Percentiles rank a stretch among this genome's conserved stretches.
Conservation (phyloP, 2,888 invertebrate genomes). For the Tetheella fluctuosa region DNA sequence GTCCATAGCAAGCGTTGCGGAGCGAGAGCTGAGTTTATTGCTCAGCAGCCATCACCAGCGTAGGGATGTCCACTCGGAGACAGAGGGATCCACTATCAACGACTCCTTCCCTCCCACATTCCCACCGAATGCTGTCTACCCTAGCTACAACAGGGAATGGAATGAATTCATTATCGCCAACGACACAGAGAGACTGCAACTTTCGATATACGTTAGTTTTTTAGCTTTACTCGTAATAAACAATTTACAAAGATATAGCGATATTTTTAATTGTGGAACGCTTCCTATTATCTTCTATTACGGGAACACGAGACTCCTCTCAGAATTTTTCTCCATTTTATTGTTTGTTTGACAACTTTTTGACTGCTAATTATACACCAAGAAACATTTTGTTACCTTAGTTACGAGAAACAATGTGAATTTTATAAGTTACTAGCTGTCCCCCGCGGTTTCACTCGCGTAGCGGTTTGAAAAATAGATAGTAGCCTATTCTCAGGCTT, state of each 20-base stretch:
- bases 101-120: constrained; percentile 34
- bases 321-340: too few species aligned
- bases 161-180: constrained; percentile 53
- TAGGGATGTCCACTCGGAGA: constrained; percentile 33
- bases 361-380: too few species aligned
- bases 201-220: constrained; percentile 45
- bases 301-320: too few species aligned
- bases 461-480: too few species aligned
- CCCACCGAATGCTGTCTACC: constrained; percentile 47
- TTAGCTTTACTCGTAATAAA: constrained; percentile 58
- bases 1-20: constrained; percentile 50
- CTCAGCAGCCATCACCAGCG: constrained; percentile 55
- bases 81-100: constrained; percentile 6
- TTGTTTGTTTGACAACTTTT: too few species aligned
- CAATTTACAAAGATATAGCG: constrained; percentile 58
- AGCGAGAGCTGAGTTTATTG: constrained; percentile 61
- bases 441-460: too few species aligned
- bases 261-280: constrained; percentile 22
- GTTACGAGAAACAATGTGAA: too few species aligned
- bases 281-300: too few species aligned
- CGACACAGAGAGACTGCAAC: constrained; percentile 26
- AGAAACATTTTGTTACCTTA: too few species aligned
- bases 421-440: too few species aligned
- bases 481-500: too few species aligned
- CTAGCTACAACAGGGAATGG: constrained; percentile 54